Evolutionary conservation across 2,113 vertebrate genomes (phyloP).

Genomic region (Lepus timidus): DNA sequence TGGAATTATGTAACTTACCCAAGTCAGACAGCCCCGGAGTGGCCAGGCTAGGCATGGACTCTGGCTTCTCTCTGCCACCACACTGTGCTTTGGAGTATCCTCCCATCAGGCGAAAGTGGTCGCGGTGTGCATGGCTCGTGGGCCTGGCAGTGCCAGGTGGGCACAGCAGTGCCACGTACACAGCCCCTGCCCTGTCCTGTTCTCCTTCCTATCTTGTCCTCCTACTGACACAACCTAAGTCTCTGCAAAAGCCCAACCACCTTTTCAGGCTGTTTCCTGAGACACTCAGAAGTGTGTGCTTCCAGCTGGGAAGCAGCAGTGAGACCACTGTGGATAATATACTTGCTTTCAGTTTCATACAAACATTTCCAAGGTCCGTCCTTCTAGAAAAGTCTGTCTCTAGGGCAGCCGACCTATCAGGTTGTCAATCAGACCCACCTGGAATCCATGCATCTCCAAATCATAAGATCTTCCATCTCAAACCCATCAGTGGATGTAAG

Average conservation of each 20-base stretch:
- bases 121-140: too few relatives aligned
- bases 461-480: neutral
- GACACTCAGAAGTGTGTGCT: neutral
- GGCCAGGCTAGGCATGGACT: neutral
- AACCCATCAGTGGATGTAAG: neutral
- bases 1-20: neutral
- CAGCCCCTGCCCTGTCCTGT: neutral
- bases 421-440: neutral
- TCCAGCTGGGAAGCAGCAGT: neutral
- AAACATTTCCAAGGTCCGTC: neutral
- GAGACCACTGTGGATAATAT: neutral
- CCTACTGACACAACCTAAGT: neutral
- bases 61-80: neutral
- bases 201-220: neutral
- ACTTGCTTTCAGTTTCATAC: constrained; percentile 19
- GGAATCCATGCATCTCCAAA: neutral
- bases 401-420: neutral
- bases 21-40: neutral
- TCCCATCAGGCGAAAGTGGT: neutral
- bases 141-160: accelerated
- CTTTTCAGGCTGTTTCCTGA: neutral
- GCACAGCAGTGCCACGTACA: accelerated
- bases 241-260: neutral
- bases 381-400: neutral
- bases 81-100: neutral